A percentile compares a stretch with the other conserved stretches of the same genome.
These are phyloP conservation scores for Odontomachus brunneus DNA, from an alignment of 1,140 invertebrate genomes.

Conservation along the genomic window DNA sequence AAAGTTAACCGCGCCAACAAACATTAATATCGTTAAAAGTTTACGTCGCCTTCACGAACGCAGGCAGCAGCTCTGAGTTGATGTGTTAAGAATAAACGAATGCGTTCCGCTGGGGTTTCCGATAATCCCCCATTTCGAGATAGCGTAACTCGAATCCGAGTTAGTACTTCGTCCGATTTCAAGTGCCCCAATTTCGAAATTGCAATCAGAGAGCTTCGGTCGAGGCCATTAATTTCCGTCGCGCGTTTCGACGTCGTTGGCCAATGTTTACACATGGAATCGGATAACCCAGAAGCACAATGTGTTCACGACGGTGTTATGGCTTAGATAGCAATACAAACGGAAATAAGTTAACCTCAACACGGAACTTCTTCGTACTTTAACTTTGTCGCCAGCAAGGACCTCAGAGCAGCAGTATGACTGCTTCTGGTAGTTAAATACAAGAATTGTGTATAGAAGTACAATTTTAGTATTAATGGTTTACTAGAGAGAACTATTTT, in stretches of 20 bases:
- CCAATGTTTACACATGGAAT: constrained; percentile 1
- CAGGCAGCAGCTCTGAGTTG: not conserved
- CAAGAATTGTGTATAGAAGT: too few species aligned
- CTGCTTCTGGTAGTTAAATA: too few species aligned
- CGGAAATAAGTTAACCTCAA: too few species aligned
- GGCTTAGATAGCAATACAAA: not conserved
- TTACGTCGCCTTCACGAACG: not conserved
- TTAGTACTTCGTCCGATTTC: not conserved
- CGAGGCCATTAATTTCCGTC: constrained; percentile 36
- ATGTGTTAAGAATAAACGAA: not conserved
- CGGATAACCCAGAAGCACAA: not conserved
- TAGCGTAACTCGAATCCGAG: constrained; percentile 3
- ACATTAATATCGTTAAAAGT: not conserved
- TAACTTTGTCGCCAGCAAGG: too few species aligned
- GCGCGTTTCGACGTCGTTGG: not conserved
- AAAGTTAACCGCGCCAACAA: not conserved
- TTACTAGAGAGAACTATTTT: too few species aligned
- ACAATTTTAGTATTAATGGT: too few species aligned
- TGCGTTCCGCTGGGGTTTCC: not conserved
- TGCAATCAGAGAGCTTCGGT: constrained; percentile 35
- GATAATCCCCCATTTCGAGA: not conserved
- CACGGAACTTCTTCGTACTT: too few species aligned
- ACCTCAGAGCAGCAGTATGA: too few species aligned
- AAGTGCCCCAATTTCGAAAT: constrained; percentile 44
- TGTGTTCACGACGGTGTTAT: not conserved